Evolutionary conservation across 2,888 invertebrate genomes (phyloP).

Genomic region (Aphrophora alni): DNA sequence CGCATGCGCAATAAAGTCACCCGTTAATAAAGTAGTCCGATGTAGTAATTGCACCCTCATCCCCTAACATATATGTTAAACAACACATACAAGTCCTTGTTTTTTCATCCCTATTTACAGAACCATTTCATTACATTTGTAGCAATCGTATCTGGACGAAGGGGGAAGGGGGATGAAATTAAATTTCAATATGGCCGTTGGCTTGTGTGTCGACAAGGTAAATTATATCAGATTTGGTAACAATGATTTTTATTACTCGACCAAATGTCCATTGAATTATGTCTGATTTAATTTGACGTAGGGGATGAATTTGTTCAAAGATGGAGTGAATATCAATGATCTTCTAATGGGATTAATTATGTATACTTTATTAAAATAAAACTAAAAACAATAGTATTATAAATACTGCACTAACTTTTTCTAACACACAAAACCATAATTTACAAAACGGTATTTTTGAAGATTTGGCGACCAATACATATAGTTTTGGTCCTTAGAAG

Average conservation of each 20-base stretch:
- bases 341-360: not conserved
- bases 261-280: not conserved
- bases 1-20: too few species aligned
- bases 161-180: not conserved
- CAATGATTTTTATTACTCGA: not conserved
- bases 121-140: not conserved
- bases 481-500: too few species aligned
- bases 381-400: too few species aligned
- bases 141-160: not conserved
- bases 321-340: too few species aligned
- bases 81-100: not conserved
- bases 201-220: slow-evolving; percentile 3
- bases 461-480: too few species aligned
- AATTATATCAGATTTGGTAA: slow-evolving; percentile 2
- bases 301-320: too few species aligned
- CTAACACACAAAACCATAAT: too few species aligned
- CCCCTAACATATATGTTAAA: not conserved
- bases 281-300: not conserved
- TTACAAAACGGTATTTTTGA: too few species aligned
- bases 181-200: slow-evolving; percentile 1
- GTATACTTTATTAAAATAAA: too few species aligned
- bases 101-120: not conserved
- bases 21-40: not conserved
- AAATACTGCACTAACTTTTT: too few species aligned
- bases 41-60: too few species aligned